These are phyloP conservation scores for Megaceryle torquata DNA, from an alignment of 2,113 vertebrate genomes.

Conservation along the genomic window DNA sequence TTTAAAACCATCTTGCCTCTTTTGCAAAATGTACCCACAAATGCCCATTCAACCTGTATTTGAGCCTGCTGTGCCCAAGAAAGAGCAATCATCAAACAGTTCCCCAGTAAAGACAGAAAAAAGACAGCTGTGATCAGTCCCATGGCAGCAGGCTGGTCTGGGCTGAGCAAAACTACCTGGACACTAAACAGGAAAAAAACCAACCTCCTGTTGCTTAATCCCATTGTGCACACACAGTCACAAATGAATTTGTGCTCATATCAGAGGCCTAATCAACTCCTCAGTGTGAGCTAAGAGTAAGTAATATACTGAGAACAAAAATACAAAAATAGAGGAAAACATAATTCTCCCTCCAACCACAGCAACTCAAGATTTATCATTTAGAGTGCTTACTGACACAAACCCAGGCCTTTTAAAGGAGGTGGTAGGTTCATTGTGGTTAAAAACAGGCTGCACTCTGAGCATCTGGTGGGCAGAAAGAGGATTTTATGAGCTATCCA, in stretches of 20 bases:
- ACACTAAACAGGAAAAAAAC: background rate
- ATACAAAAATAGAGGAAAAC: background rate
- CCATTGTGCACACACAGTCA: background rate
- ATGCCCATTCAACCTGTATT: background rate
- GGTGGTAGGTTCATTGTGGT: accelerated
- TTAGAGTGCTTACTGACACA: background rate
- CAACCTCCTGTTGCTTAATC: background rate
- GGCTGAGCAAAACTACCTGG: background rate
- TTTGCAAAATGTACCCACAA: background rate
- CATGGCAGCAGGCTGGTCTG: background rate
- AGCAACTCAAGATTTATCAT: background rate
- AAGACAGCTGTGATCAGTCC: background rate
- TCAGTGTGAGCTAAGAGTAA: background rate
- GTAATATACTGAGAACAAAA: background rate
- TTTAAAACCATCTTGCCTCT: background rate
- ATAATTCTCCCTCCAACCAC: background rate
- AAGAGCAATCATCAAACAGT: background rate
- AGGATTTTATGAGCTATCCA: background rate
- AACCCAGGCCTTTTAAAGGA: background rate
- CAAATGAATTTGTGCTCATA: background rate
- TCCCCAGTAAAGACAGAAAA: background rate
- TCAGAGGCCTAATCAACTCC: background rate
- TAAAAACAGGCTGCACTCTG: background rate
- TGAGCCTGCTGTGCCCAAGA: background rate
- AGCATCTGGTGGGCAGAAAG: accelerated